phyloP scores from a whole-genome alignment of 1,140 invertebrate species.

The Bombus terrestris region DNA sequence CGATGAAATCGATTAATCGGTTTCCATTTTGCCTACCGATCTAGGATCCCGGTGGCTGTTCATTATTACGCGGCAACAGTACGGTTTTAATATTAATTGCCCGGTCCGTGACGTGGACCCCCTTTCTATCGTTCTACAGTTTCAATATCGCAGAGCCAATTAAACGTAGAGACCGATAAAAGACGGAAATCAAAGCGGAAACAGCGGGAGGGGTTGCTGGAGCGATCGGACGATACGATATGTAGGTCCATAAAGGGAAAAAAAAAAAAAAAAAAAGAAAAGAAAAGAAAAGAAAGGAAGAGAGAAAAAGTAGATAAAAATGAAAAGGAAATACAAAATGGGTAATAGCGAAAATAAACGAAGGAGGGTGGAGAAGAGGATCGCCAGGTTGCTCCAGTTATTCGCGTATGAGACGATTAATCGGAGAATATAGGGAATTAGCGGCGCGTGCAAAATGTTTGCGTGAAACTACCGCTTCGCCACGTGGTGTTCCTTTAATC shows the following conservation, averaged over 20 bases:
- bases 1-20: not conserved
- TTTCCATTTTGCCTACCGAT: not conserved
- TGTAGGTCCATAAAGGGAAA: no score
- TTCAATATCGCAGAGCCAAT: constrained; percentile 24
- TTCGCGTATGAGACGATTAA: not conserved
- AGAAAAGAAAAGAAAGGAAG: accelerated
- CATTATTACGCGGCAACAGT: constrained; percentile 19
- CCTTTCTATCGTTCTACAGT: constrained; percentile 7
- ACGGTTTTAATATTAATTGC: constrained; percentile 61
- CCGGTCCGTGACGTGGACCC: not conserved
- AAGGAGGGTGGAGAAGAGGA: not conserved
- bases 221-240: not conserved
- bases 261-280: no score
- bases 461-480: not conserved
- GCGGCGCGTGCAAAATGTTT: not conserved
- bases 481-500: not conserved
- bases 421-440: constrained; percentile 21
- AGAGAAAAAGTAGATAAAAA: not conserved
- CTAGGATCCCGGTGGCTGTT: not conserved
- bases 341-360: not conserved
- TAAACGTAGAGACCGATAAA: not conserved
- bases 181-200: constrained; percentile 6
- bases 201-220: not conserved
- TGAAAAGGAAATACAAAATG: not conserved
- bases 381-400: constrained; percentile 5